phyloP scores from a whole-genome alignment of 2,888 invertebrate species.

The Neoaliturus tenellus region DNA sequence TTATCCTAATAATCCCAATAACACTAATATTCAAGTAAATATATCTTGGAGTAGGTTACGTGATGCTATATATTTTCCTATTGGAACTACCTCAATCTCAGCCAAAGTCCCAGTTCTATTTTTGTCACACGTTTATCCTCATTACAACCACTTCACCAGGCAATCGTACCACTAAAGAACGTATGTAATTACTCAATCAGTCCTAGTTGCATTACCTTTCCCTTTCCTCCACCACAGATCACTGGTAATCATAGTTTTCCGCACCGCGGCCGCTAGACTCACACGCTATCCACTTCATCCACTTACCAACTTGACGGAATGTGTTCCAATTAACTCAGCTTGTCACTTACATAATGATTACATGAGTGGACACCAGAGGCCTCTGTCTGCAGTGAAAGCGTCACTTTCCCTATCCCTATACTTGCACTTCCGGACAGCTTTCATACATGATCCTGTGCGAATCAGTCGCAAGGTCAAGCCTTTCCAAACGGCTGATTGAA shows the following conservation, averaged over 20 bases:
- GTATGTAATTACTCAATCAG: no score
- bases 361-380: constrained; percentile 13
- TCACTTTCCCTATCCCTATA: constrained; percentile 16
- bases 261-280: not conserved
- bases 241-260: not conserved
- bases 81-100: no score
- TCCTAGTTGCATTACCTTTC: no score
- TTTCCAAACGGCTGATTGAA: not conserved
- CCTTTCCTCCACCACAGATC: no score
- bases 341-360: constrained; percentile 25
- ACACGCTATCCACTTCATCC: not conserved
- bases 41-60: no score
- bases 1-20: no score
- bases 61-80: no score
- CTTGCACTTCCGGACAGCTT: constrained; percentile 45
- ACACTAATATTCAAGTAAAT: no score
- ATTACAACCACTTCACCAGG: no score
- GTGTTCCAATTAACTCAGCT: constrained; percentile 40
- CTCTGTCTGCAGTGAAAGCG: not conserved
- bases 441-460: constrained; percentile 16
- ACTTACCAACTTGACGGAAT: constrained; percentile 11
- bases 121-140: no score
- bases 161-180: no score
- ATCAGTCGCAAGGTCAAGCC: not conserved
- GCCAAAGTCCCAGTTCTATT: no score